Percentiles rank a stretch among this genome's conserved stretches.
These are phyloP conservation scores for Bos indicus DNA, from an alignment of 2,113 vertebrate genomes.

Conservation along the genomic window DNA sequence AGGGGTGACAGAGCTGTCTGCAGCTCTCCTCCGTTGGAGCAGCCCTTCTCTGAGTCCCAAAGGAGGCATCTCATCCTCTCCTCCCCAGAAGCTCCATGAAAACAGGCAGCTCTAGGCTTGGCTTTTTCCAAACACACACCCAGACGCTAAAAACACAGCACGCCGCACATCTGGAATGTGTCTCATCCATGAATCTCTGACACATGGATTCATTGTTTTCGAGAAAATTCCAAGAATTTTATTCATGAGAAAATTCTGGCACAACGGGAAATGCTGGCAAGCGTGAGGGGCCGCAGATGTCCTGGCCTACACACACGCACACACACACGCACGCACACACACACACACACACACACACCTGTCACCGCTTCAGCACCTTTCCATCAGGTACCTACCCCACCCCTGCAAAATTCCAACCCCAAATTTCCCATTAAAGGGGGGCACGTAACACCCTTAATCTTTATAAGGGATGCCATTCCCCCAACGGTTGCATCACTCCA, in stretches of 20 bases:
- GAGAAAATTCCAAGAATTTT: constrained; percentile 77
- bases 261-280: constrained; percentile 71
- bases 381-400: neutral
- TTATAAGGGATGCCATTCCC: neutral
- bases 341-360: neutral
- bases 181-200: constrained; percentile 69
- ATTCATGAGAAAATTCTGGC: constrained; percentile 80
- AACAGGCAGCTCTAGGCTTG: neutral
- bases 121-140: constrained; percentile 36
- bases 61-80: rapidly evolving
- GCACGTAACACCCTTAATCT: neutral
- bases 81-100: neutral
- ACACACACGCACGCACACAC: too few relatives aligned
- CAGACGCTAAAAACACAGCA: constrained; percentile 56
- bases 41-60: neutral
- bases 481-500: too few relatives aligned
- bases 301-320: constrained; percentile 66
- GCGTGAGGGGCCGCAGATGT: constrained; percentile 72
- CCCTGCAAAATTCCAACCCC: neutral
- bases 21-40: neutral
- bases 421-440: neutral
- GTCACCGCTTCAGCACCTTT: neutral
- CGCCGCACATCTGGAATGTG: constrained; percentile 73
- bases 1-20: rapidly evolving
- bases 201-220: constrained; percentile 76